Percentiles rank a stretch among this genome's conserved stretches.
Evolutionary conservation across 2,797 vertebrate species (phyloP).

Genomic region (Acipenser ruthenus): DNA sequence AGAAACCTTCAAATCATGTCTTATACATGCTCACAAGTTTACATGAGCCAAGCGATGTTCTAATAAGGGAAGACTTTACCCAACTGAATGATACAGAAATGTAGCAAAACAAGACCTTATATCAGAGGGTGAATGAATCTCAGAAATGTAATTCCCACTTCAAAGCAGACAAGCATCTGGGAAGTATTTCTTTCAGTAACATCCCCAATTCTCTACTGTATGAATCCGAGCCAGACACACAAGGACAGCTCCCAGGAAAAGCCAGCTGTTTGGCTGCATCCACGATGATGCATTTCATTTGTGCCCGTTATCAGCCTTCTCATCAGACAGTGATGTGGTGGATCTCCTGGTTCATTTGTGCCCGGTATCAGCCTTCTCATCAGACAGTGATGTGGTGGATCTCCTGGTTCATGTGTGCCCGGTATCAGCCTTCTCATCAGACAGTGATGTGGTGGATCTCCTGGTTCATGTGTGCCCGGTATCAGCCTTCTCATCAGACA

Average conservation of each 20-base stretch:
- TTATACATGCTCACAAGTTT: neutral
- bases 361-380: too few relatives aligned
- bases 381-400: too few relatives aligned
- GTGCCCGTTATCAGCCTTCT: neutral
- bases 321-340: neutral
- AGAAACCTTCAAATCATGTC: neutral
- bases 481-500: neutral
- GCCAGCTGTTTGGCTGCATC: neutral
- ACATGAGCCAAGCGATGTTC: neutral
- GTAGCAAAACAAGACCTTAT: neutral
- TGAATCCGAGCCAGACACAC: neutral
- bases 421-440: too few relatives aligned
- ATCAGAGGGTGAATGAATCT: constrained; percentile 15
- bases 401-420: neutral
- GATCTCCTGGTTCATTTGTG: neutral
- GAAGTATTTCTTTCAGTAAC: constrained; percentile 13
- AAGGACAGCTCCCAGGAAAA: neutral
- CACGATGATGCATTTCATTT: neutral
- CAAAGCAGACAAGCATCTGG: constrained; percentile 14
- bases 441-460: too few relatives aligned
- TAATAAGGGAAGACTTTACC: neutral
- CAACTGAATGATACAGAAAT: constrained; percentile 10
- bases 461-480: constrained; percentile 1
- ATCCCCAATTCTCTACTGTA: constrained; percentile 4
- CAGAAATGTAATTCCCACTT: constrained; percentile 10